Percentiles rank a stretch among this genome's conserved stretches.
Conservation (phyloP, 1,140 invertebrate species). For the Ips typographus region DNA sequence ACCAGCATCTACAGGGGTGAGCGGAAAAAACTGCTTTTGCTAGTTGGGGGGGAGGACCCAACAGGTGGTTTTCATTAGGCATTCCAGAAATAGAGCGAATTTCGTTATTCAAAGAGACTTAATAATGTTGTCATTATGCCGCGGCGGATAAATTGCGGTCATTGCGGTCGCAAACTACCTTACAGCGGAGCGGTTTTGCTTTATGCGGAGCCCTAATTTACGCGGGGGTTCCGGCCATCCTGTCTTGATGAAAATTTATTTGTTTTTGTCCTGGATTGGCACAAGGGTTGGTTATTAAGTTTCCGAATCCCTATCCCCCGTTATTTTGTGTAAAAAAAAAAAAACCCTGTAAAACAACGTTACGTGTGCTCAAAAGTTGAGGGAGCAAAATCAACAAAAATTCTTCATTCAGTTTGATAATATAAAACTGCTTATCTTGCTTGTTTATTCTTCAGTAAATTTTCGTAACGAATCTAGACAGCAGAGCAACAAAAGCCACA, state of each 20-base stretch:
- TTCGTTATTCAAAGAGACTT: conserved; percentile 34
- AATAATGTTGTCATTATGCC: conserved; percentile 32
- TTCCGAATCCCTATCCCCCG: no score
- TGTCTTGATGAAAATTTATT: conserved; percentile 2
- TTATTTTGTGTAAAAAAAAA: no score
- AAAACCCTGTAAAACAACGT: no score
- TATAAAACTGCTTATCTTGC: no score
- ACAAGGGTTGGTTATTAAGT: no score
- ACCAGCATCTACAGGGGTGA: background rate
- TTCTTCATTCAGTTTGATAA: no score
- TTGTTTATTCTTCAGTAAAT: no score
- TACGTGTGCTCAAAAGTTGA: no score
- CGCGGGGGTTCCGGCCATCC: conserved; percentile 1
- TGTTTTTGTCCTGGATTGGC: no score
- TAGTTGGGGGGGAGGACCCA: background rate
- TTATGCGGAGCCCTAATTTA: conserved; percentile 23
- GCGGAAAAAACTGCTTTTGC: background rate
- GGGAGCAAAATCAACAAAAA: no score
- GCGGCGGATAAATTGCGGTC: conserved; percentile 32
- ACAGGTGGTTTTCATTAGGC: conserved; percentile 26
- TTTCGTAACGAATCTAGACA: no score
- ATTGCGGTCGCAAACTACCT: conserved; percentile 30
- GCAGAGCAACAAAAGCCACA: no score
- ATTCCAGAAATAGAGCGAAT: conserved; percentile 20
- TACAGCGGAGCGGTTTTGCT: conserved; percentile 32